Evolutionary conservation across 2,797 vertebrate species (phyloP).

Genomic region (Coreius guichenoti): DNA sequence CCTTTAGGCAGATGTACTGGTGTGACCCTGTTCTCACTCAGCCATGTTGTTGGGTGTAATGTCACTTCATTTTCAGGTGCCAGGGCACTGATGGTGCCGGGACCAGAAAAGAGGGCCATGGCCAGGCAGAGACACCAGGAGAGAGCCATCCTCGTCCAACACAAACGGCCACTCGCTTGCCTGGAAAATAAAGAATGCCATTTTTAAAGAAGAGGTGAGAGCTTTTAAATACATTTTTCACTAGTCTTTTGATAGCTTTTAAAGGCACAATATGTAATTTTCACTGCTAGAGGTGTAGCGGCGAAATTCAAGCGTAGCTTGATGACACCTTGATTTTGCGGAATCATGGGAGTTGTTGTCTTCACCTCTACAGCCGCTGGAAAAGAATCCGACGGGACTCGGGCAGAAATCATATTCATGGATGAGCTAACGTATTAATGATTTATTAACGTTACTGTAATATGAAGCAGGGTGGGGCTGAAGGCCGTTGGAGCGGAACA

Average conservation of each 20-base stretch:
- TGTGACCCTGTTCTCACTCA: constrained; percentile 83
- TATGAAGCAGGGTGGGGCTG: no score
- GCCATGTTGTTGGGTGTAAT: constrained; percentile 80
- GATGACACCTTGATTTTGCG: no score
- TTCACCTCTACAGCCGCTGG: no score
- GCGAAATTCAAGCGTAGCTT: no score
- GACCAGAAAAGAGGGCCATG: constrained; percentile 66
- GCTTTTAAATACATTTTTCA: not conserved
- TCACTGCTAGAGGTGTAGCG: no score
- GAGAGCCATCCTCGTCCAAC: constrained; percentile 44
- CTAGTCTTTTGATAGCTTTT: not conserved
- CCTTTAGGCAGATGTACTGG: constrained; percentile 83
- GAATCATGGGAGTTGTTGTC: no score
- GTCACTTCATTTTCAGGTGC: constrained; percentile 82
- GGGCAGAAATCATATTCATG: no score
- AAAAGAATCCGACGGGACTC: no score
- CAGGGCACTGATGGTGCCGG: constrained; percentile 57
- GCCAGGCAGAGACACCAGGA: constrained; percentile 68
- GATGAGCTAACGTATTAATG: no score
- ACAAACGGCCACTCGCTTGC: constrained; percentile 3
- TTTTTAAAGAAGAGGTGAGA: not conserved
- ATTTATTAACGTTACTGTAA: no score
- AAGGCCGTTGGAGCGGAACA: no score
- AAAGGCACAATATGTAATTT: no score
- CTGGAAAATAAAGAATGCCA: not conserved